phyloP scores from a whole-genome alignment of 2,113 vertebrate species.

The Pterocles gutturalis region DNA sequence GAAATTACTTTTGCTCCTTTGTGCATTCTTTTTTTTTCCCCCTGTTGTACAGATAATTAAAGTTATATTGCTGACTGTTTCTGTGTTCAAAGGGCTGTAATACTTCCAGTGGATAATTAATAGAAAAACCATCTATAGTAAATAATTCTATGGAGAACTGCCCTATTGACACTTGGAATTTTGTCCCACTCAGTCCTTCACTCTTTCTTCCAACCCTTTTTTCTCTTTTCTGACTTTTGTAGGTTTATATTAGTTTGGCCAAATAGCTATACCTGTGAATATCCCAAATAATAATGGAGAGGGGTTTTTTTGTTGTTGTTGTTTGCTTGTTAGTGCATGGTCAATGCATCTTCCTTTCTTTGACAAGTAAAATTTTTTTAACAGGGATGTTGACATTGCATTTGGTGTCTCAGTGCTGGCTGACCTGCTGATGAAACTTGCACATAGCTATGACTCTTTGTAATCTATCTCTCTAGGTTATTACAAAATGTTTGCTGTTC shows the following conservation, averaged over 20 bases:
- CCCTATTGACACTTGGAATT: background rate
- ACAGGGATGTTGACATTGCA: background rate
- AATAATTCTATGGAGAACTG: background rate
- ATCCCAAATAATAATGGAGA: background rate
- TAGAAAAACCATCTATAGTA: background rate
- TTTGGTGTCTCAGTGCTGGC: background rate
- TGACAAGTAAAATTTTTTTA: background rate
- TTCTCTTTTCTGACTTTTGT: background rate
- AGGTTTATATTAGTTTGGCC: background rate
- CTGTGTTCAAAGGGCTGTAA: background rate
- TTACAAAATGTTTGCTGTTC: background rate
- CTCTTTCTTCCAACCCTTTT: background rate
- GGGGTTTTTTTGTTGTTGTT: background rate
- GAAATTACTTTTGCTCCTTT: background rate
- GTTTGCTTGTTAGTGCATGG: background rate
- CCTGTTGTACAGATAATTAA: background rate
- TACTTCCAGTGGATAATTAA: background rate
- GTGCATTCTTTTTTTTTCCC: background rate
- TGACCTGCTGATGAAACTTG: background rate
- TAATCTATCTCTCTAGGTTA: background rate
- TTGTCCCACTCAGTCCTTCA: background rate
- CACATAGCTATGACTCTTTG: background rate
- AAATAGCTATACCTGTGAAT: background rate
- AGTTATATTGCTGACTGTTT: background rate
- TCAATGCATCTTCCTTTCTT: background rate